Evolutionary conservation across 1,140 invertebrate species (phyloP).

Genomic region (Charaxes varanes): DNA sequence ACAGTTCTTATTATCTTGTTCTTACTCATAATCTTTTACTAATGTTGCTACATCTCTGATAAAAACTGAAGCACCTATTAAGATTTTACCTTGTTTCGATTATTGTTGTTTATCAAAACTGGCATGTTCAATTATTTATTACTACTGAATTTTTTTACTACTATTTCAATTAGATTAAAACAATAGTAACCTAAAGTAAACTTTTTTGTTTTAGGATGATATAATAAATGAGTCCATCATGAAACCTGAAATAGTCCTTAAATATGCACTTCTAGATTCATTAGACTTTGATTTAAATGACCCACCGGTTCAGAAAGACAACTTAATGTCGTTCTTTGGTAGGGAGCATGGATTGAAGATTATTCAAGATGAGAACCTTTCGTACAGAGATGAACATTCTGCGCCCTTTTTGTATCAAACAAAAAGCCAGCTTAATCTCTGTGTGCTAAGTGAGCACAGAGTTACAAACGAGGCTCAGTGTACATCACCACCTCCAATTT

Average conservation of each 20-base stretch:
- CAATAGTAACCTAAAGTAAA: not conserved
- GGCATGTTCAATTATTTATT: too few species aligned
- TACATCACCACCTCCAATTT: constrained; percentile 42
- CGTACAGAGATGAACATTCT: constrained; percentile 84
- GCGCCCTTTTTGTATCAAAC: constrained; percentile 87
- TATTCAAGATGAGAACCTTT: constrained; percentile 72
- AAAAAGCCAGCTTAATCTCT: constrained; percentile 84
- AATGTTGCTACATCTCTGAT: too few species aligned
- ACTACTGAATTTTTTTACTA: too few species aligned
- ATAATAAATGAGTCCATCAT: constrained; percentile 85
- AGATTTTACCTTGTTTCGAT: too few species aligned
- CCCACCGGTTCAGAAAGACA: constrained; percentile 52
- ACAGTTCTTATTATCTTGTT: too few species aligned
- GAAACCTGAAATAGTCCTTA: constrained; percentile 81
- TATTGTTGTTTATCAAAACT: too few species aligned
- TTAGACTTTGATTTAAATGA: constrained; percentile 60
- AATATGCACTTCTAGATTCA: constrained; percentile 76
- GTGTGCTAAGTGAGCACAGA: constrained; percentile 60
- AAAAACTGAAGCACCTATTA: too few species aligned
- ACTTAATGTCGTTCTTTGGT: constrained; percentile 69
- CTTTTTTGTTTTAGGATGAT: constrained; percentile 58
- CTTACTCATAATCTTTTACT: too few species aligned
- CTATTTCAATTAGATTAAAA: too few species aligned
- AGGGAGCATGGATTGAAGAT: constrained; percentile 66
- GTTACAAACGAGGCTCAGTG: constrained; percentile 34